These are phyloP conservation scores for Linnaemya tessellans DNA, from an alignment of 2,888 invertebrate genomes.

Conservation along the genomic window DNA sequence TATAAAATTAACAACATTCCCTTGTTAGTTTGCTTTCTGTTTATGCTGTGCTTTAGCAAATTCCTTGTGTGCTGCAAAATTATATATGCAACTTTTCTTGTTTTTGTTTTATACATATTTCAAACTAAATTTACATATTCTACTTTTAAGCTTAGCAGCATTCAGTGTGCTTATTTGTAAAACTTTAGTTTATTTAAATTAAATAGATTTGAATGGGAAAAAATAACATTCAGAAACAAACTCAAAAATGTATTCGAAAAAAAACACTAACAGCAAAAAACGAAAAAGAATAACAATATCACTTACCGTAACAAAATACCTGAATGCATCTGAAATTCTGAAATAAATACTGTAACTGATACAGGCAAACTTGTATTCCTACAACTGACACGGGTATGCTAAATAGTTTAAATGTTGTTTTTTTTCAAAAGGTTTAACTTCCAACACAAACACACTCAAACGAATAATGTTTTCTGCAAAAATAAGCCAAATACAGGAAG, in stretches of 20 bases:
- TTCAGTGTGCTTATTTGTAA: background rate
- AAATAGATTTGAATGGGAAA: constrained; percentile 49
- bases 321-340: constrained; percentile 51
- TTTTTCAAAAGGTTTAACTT: constrained; percentile 59
- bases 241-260: constrained; percentile 1
- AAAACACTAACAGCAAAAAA: background rate
- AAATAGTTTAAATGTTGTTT: constrained; percentile 57
- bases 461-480: background rate
- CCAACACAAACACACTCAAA: constrained; percentile 20
- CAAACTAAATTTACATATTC: constrained; percentile 36
- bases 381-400: constrained; percentile 26
- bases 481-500: no score
- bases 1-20: constrained; percentile 24
- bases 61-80: background rate
- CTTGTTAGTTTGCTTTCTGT: background rate
- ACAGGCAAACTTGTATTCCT: constrained; percentile 13
- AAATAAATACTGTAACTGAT: constrained; percentile 50
- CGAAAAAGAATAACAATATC: constrained; percentile 54
- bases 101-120: constrained; percentile 12
- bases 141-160: constrained; percentile 31
- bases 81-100: background rate
- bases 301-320: constrained; percentile 65
- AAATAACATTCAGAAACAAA: constrained; percentile 6
- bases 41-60: background rate
- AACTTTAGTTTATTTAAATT: constrained; percentile 61